Percentiles rank a stretch among this genome's conserved stretches.
phyloP scores from a whole-genome alignment of 1,140 invertebrate species.

The Patella vulgata region DNA sequence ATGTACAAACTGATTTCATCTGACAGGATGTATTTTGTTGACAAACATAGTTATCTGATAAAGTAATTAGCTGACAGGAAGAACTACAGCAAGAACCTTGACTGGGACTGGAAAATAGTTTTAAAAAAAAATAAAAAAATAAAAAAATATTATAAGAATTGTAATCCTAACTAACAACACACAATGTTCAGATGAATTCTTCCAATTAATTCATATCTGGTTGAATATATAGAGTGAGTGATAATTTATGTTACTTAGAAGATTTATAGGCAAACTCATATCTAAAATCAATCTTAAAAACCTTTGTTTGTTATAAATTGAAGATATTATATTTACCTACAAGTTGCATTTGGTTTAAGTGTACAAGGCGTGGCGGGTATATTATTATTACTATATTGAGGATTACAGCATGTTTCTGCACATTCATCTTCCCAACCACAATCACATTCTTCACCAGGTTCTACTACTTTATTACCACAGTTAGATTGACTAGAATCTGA shows the following conservation, averaged over 20 bases:
- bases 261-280: too few relatives aligned
- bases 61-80: conserved; percentile 23
- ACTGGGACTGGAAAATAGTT: conserved; percentile 44
- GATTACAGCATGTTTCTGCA: conserved; percentile 86
- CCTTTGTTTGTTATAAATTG: too few relatives aligned
- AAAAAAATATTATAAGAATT: too few relatives aligned
- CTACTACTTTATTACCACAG: conserved; percentile 99
- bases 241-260: too few relatives aligned
- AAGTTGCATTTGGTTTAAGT: conserved; percentile 18
- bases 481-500: conserved; percentile 87
- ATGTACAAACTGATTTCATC: conserved; percentile 38
- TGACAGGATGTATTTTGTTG: conserved; percentile 32
- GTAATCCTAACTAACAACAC: too few relatives aligned
- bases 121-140: too few relatives aligned
- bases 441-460: conserved; percentile 96
- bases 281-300: too few relatives aligned
- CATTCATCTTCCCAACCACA: conserved; percentile 91
- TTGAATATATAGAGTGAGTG: too few relatives aligned
- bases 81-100: conserved; percentile 34
- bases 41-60: conserved; percentile 67
- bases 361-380: conserved; percentile 18
- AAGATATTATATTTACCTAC: conserved; percentile 26
- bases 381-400: conserved; percentile 59
- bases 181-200: too few relatives aligned
- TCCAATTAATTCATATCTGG: too few relatives aligned